phyloP scores from a whole-genome alignment of 2,888 invertebrate genomes.

The Myopa testacea region DNA sequence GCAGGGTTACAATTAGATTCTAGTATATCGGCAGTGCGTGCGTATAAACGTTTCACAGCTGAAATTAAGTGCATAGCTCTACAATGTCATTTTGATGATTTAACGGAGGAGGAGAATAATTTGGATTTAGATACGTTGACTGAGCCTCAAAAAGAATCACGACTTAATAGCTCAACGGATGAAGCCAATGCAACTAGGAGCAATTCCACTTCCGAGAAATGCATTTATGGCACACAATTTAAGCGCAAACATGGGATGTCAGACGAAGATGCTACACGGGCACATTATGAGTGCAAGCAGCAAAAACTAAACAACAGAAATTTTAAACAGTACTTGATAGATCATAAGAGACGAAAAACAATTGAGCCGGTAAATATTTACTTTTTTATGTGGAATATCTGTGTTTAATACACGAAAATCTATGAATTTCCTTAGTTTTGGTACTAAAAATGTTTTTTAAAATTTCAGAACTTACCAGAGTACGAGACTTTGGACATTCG shows the following conservation, averaged over 20 bases:
- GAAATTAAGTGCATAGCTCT: conserved; percentile 78
- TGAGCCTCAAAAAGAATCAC: conserved; percentile 29
- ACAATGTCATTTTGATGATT: conserved; percentile 66
- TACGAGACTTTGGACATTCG: conserved; percentile 82
- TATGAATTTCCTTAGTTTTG: too few species aligned
- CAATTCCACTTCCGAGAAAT: conserved; percentile 56
- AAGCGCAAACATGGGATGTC: conserved; percentile 54
- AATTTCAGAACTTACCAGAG: conserved; percentile 77
- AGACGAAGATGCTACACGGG: conserved; percentile 57
- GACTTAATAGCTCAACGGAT: not conserved
- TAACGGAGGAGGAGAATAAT: conserved; percentile 70
- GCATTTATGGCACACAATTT: conserved; percentile 61
- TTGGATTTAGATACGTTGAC: conserved; percentile 28
- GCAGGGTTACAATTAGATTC: conserved; percentile 67
- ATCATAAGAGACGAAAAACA: conserved; percentile 79
- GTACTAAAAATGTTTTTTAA: conserved; percentile 12
- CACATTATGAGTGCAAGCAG: conserved; percentile 53
- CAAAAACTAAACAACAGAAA: conserved; percentile 57
- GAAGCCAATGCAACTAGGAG: conserved; percentile 32
- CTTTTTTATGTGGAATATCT: not conserved
- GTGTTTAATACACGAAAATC: too few species aligned
- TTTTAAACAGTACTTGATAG: conserved; percentile 74
- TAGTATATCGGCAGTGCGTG: conserved; percentile 71
- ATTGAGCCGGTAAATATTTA: conserved; percentile 74
- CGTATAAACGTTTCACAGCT: conserved; percentile 71